phyloP scores from a whole-genome alignment of 2,113 vertebrate species.

The Microtus oregoni region DNA sequence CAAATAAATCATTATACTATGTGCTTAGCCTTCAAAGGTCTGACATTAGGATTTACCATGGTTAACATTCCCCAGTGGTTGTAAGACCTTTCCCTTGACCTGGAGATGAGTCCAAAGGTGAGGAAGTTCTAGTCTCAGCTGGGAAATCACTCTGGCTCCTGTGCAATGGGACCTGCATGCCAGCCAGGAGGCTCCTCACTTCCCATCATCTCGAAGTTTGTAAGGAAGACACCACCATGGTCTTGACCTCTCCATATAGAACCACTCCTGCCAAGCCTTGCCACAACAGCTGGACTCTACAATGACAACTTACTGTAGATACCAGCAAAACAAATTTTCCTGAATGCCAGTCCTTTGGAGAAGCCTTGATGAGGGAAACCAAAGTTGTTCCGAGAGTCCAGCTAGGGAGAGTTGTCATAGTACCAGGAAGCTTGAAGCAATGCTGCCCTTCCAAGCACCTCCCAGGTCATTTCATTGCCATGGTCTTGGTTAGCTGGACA shows the following conservation, averaged over 20 bases:
- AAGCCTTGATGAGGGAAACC: conserved; percentile 63
- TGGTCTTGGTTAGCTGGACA: too few species aligned
- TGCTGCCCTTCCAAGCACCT: too few species aligned
- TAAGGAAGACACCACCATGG: conserved; percentile 46
- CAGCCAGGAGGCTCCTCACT: background rate
- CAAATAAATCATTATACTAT: background rate
- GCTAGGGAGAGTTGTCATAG: conserved; percentile 44
- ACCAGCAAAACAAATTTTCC: conserved; percentile 5
- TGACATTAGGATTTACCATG: background rate
- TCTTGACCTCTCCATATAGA: conserved; percentile 47
- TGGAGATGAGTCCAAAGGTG: background rate
- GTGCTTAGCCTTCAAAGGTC: background rate
- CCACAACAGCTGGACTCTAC: background rate
- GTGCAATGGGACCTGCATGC: background rate
- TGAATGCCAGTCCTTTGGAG: background rate
- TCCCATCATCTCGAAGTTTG: background rate
- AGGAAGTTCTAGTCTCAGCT: background rate
- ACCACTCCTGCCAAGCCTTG: conserved; percentile 52
- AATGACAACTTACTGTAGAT: conserved; percentile 61
- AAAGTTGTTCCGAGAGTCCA: conserved; percentile 63
- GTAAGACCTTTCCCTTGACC: background rate
- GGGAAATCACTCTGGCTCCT: background rate
- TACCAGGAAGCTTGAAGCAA: background rate
- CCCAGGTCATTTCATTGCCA: too few species aligned
- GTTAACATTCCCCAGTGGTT: background rate